Percentiles rank a stretch among this genome's conserved stretches.
phyloP scores from a whole-genome alignment of 1,140 invertebrate species.

The Elysia chlorotica region DNA sequence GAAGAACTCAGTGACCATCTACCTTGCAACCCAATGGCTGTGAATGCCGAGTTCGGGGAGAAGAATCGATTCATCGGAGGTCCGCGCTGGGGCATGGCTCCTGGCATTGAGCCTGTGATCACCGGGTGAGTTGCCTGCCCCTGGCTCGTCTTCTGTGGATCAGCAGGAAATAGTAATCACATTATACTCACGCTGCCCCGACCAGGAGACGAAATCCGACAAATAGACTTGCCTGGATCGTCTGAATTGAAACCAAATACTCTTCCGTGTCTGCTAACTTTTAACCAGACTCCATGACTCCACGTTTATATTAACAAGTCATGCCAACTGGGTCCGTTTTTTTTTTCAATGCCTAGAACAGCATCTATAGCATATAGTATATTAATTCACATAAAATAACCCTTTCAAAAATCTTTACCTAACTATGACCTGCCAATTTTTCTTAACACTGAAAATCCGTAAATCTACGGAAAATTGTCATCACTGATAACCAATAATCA shows the following conservation, averaged over 20 bases:
- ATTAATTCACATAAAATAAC: too few species aligned
- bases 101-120: constrained; percentile 9
- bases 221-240: not conserved
- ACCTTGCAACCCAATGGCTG: constrained; percentile 33
- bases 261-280: too few species aligned
- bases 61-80: constrained; percentile 29
- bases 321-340: too few species aligned
- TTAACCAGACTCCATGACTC: too few species aligned
- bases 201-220: not conserved
- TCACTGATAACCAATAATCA: too few species aligned
- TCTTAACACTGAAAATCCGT: too few species aligned
- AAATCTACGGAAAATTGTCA: too few species aligned
- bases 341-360: too few species aligned
- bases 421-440: too few species aligned
- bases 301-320: too few species aligned
- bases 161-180: not conserved
- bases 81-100: not conserved
- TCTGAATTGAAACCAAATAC: not conserved
- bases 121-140: not conserved
- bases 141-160: not conserved
- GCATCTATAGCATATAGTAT: too few species aligned
- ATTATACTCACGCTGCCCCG: not conserved
- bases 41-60: constrained; percentile 51
- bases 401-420: too few species aligned
- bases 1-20: not conserved